Percentiles rank a stretch among this genome's conserved stretches.
phyloP scores from a whole-genome alignment of 2,113 vertebrate genomes.

The Oreotrochilus melanogaster region DNA sequence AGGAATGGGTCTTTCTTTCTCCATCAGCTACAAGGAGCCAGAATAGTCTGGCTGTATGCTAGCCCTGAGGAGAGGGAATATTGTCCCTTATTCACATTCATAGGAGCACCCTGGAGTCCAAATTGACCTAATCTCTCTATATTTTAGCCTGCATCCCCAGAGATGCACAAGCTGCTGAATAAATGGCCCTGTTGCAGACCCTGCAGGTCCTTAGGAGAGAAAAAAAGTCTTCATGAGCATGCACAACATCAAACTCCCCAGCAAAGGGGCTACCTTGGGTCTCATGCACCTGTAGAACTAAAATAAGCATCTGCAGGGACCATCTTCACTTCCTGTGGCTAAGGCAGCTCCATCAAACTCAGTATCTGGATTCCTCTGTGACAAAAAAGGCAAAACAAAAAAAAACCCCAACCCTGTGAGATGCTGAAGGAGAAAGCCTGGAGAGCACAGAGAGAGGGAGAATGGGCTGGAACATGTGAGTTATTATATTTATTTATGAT shows the following conservation, averaged over 20 bases:
- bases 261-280: neutral
- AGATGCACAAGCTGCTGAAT: neutral
- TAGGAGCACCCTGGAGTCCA: neutral
- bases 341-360: neutral
- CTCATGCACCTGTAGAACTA: neutral
- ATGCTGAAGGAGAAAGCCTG: neutral
- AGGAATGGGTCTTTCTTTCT: neutral
- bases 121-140: neutral
- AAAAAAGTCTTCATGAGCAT: neutral
- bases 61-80: neutral
- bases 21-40: neutral
- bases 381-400: fast-evolving
- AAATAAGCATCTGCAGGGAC: neutral
- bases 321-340: neutral
- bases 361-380: neutral
- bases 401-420: neutral
- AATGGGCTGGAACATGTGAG: neutral
- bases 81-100: neutral
- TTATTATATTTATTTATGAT: too few relatives aligned
- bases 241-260: neutral
- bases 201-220: neutral
- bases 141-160: neutral
- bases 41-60: neutral
- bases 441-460: neutral
- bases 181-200: neutral